Percentiles rank a stretch among this genome's conserved stretches.
phyloP scores from a whole-genome alignment of 2,113 vertebrate species.

The Psilopsiagon aymara region DNA sequence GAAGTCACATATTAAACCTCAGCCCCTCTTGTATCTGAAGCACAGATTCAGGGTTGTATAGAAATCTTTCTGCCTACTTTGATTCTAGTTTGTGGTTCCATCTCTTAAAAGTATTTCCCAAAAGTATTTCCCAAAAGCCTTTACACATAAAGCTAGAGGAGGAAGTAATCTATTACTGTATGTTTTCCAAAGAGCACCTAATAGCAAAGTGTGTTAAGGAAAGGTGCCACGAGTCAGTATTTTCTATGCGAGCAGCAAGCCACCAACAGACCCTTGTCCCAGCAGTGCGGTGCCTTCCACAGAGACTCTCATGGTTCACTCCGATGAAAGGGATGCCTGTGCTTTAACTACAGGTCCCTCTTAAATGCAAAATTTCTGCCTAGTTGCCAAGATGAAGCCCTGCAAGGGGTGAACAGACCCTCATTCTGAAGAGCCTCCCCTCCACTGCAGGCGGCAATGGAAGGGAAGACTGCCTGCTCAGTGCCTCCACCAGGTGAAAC shows the following conservation, averaged over 20 bases:
- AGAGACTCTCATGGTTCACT: neutral
- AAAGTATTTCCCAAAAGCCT: neutral
- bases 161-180: neutral
- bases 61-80: neutral
- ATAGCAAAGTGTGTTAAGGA: neutral
- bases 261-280: neutral
- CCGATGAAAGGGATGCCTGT: neutral
- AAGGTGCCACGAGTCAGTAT: neutral
- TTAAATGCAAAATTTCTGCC: neutral
- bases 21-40: neutral
- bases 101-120: neutral
- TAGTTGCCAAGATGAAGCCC: neutral
- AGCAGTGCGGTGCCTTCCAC: fast-evolving
- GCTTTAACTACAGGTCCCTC: neutral
- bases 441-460: neutral
- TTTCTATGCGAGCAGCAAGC: neutral
- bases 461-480: neutral
- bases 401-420: neutral
- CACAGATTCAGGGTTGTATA: neutral
- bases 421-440: neutral
- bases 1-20: neutral
- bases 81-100: neutral
- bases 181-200: neutral
- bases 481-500: neutral
- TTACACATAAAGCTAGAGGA: neutral